Percentiles rank a stretch among this genome's conserved stretches.
These are phyloP conservation scores for Stichodactyla helianthus DNA, from an alignment of 64 coral and sea anemone genomes.

Conservation along the genomic window DNA sequence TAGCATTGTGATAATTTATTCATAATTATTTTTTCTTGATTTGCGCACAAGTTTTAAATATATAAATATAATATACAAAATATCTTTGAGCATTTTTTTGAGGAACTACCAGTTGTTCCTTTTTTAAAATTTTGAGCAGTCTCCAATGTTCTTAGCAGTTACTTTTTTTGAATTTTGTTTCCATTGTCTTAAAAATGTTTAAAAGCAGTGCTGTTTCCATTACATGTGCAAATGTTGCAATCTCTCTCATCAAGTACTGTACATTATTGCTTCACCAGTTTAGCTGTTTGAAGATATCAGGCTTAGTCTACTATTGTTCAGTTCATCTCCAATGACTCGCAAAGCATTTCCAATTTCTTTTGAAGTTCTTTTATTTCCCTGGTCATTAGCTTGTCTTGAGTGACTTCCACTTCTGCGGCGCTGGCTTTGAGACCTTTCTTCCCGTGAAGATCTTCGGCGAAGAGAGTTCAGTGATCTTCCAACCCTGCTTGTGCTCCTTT, in stretches of 20 bases:
- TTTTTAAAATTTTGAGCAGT: neutral
- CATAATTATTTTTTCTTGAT: too few species aligned
- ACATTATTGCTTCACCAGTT: slow-evolving; percentile 1
- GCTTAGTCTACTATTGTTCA: slow-evolving; percentile 75
- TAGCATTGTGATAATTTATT: too few species aligned
- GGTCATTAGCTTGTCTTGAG: neutral
- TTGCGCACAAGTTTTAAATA: too few species aligned
- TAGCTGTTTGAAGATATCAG: slow-evolving; percentile 24
- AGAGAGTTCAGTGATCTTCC: slow-evolving; percentile 19
- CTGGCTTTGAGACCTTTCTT: neutral
- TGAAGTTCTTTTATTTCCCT: slow-evolving; percentile 6
- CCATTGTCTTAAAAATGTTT: too few species aligned
- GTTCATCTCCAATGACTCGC: slow-evolving; percentile 71
- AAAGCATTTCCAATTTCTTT: slow-evolving; percentile 51
- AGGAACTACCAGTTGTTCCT: neutral
- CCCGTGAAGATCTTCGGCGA: slow-evolving; percentile 16
- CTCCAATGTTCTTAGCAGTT: too few species aligned
- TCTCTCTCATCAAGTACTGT: neutral
- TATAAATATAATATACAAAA: neutral
- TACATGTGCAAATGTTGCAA: neutral
- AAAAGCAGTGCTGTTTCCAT: neutral
- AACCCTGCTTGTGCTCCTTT: slow-evolving; percentile 5
- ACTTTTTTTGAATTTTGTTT: too few species aligned
- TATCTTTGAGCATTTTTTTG: neutral
- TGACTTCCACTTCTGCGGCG: neutral